A percentile compares a stretch with the other conserved stretches of the same genome.
These are phyloP conservation scores for Gari tellinella DNA, from an alignment of 2,888 invertebrate genomes.

Conservation along the genomic window DNA sequence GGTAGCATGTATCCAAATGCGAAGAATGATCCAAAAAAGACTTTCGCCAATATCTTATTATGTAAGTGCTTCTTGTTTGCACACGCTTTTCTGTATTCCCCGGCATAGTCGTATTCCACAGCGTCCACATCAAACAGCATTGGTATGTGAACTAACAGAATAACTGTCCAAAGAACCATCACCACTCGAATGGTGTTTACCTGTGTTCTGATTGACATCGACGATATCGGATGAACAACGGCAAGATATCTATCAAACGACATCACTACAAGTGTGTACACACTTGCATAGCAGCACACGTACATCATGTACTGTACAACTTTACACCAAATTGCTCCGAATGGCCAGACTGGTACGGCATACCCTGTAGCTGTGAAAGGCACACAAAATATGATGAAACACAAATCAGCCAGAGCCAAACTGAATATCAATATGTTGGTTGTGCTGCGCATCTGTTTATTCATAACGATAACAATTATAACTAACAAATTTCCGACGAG, in stretches of 20 bases:
- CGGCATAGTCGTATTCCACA: slow-evolving; percentile 82
- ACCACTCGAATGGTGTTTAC: slow-evolving; percentile 92
- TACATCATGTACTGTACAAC: slow-evolving; percentile 95
- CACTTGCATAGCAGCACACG: slow-evolving; percentile 96
- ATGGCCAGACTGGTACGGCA: slow-evolving; percentile 94
- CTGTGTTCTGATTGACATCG: slow-evolving; percentile 93
- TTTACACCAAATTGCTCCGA: slow-evolving; percentile 95
- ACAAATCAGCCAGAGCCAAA: slow-evolving; percentile 94
- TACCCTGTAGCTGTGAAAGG: slow-evolving; percentile 97
- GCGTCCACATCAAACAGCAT: slow-evolving; percentile 76
- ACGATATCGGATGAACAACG: slow-evolving; percentile 95
- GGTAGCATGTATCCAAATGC: slow-evolving; percentile 95
- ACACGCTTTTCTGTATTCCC: slow-evolving; percentile 76
- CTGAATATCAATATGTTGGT: slow-evolving; percentile 96
- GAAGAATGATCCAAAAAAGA: slow-evolving; percentile 87
- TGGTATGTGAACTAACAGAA: slow-evolving; percentile 85
- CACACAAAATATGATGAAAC: slow-evolving; percentile 96
- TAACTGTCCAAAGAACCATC: slow-evolving; percentile 91
- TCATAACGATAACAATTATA: slow-evolving; percentile 93
- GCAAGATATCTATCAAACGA: slow-evolving; percentile 95
- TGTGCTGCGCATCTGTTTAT: slow-evolving; percentile 96
- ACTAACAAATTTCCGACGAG: slow-evolving; percentile 95
- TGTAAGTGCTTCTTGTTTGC: slow-evolving; percentile 52
- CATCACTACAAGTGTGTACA: slow-evolving; percentile 97
- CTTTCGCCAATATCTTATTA: slow-evolving; percentile 24